Base-by-base conservation (phyloP, 2,113 vertebrate genomes). In the Siniperca chuatsi region DNA sequence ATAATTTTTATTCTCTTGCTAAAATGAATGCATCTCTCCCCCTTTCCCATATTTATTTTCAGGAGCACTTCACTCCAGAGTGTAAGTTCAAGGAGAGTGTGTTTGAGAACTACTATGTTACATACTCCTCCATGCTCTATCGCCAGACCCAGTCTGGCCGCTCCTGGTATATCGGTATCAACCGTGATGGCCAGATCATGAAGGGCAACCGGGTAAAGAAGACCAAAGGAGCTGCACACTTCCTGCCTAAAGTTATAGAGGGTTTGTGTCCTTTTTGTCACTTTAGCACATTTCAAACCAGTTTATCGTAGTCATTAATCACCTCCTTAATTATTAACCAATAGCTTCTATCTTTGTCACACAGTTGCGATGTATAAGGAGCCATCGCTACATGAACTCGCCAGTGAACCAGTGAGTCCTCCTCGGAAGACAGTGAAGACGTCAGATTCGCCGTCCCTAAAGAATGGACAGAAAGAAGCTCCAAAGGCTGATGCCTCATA, bases 1-100 rank as follows among this genome's bases (percentile, higher is more conserved):
- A 18, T 78, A 54, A 35, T 68, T 52, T 82, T 48, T 57, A 8
- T 64, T 81, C 54, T 75, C 65, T 64, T 70, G 78, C 76, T 80
- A 77, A 85, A 79, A 48, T 58, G 2, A 65, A 29, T 33, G 15
- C n/a, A 75, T n/a, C 50, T 67, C 23, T 67, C 29, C 52, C 54
- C 75, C 54, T 40, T 44, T 61, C 65, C 70, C 37, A 64, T 74
- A 5, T 91, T 83, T 87, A 11, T 52, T 89, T 90, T 13, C 93
- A 98, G 97, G 96, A 97, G 77, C 93, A 97, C 93, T 98, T 98
- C 94, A 98, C 97, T 89, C 94, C 97, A 0, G 97, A 98, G 94
- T 98, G 97, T 90, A 97, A 96, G 92, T 98, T 98, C 93, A 98
- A 98, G 92, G 97, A 98, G 92, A 97, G 97, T 0, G 97, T 98